phyloP scores from a whole-genome alignment of 2,113 vertebrate species.

The Alexandromys fortis region DNA sequence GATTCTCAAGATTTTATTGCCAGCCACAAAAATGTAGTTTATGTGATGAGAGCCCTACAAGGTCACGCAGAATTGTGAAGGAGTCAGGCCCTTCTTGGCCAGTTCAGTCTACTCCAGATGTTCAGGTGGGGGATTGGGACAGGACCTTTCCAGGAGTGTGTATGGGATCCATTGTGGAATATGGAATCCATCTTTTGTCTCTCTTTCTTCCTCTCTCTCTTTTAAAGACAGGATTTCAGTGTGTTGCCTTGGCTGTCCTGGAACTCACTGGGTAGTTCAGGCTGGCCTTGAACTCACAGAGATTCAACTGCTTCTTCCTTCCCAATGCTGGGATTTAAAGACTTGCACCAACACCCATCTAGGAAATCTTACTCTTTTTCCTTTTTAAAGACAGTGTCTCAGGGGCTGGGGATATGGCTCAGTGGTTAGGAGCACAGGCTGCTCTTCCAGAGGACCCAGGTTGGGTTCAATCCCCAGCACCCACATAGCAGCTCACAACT shows the following conservation, averaged over 20 bases:
- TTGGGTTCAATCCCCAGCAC: no score
- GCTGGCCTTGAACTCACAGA: neutral
- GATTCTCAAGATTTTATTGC: neutral
- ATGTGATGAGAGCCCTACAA: neutral
- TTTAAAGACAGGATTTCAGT: neutral
- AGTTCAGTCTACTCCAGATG: neutral
- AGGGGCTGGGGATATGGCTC: no score
- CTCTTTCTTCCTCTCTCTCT: neutral
- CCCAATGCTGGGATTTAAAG: neutral
- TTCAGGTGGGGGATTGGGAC: neutral
- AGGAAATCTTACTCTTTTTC: neutral
- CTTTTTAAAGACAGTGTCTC: neutral
- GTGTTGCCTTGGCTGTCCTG: neutral
- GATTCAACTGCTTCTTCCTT: neutral
- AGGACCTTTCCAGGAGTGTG: neutral
- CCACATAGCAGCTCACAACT: no score
- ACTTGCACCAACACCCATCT: neutral
- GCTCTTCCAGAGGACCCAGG: no score
- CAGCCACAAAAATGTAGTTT: neutral
- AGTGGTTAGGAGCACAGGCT: no score
- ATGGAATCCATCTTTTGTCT: neutral
- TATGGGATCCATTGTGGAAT: neutral
- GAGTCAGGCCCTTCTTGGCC: neutral
- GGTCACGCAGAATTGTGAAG: neutral
- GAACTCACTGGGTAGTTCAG: neutral